These are phyloP conservation scores for Thaleichthys pacificus DNA, from an alignment of 2,797 vertebrate genomes.

Conservation along the genomic window DNA sequence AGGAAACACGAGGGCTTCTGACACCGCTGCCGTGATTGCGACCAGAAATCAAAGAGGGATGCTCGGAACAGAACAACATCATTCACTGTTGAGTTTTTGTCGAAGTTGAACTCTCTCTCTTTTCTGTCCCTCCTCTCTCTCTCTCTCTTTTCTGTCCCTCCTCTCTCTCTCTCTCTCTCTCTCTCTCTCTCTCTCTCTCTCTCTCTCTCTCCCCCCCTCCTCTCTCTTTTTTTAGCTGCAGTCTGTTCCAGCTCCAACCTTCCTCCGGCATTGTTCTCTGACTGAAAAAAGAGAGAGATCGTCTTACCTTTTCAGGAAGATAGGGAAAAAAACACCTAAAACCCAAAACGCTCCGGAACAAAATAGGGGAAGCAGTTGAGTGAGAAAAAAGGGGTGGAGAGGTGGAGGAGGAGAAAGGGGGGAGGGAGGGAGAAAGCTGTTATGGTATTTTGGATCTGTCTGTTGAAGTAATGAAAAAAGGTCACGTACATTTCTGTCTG, in stretches of 20 bases:
- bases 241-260: conserved; percentile 45
- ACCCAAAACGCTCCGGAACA: conserved; percentile 68
- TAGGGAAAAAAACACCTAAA: conserved; percentile 49
- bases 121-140: neutral
- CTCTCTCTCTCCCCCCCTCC: neutral
- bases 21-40: too few relatives aligned
- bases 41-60: too few relatives aligned
- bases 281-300: conserved; percentile 42
- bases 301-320: conserved; percentile 16
- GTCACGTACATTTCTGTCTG: neutral
- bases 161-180: conserved; percentile 14
- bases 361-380: conserved; percentile 33
- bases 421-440: neutral
- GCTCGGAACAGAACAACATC: too few relatives aligned
- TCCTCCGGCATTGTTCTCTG: conserved; percentile 59
- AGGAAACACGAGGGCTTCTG: too few relatives aligned
- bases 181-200: conserved; percentile 4
- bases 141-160: too few relatives aligned
- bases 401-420: neutral
- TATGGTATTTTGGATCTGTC: neutral
- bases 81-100: too few relatives aligned
- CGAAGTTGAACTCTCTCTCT: too few relatives aligned
- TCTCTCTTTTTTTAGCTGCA: conserved; percentile 5
- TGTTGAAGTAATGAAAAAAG: neutral
- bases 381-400: neutral